phyloP scores from a whole-genome alignment of 64 coral and sea anemone species.

The Hydrozoanthus tunicans region DNA sequence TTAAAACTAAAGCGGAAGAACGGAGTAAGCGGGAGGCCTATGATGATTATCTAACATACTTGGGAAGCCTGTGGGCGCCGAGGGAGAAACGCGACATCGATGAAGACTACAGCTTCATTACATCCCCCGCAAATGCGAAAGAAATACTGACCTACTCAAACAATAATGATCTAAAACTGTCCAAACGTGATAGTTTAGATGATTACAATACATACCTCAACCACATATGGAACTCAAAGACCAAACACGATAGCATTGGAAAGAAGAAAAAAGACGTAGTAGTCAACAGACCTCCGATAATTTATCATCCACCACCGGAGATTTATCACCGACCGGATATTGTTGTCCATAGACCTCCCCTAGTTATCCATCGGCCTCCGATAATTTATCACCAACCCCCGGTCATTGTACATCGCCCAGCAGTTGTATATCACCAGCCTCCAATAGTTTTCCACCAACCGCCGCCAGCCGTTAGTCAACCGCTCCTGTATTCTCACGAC shows the following conservation, averaged over 20 bases:
- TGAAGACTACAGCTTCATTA: conserved; percentile 55
- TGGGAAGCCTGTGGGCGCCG: conserved; percentile 63
- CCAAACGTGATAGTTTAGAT: conserved; percentile 57
- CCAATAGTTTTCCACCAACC: conserved; percentile 98
- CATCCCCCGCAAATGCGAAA: conserved; percentile 62
- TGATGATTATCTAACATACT: conserved; percentile 67
- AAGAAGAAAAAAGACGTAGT: conserved; percentile 99
- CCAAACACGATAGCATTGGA: conserved; percentile 18
- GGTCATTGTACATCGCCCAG: conserved; percentile 96
- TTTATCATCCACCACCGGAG: conserved; percentile 98
- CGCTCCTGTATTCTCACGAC: conserved; percentile 92
- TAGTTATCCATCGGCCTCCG: conserved; percentile 95
- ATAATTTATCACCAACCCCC: conserved; percentile 99
- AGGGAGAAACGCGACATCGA: conserved; percentile 66
- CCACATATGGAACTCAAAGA: conserved; percentile 19
- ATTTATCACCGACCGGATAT: conserved; percentile 97
- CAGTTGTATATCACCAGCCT: conserved; percentile 98
- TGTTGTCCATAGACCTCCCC: conserved; percentile 92
- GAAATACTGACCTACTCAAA: conserved; percentile 72
- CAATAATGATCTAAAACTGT: neutral
- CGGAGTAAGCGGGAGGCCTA: conserved; percentile 76
- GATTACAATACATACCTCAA: conserved; percentile 16
- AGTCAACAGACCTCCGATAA: conserved; percentile 96
- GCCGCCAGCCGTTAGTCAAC: conserved; percentile 93
- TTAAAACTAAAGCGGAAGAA: conserved; percentile 19